Evolutionary conservation across 2,888 invertebrate genomes (phyloP).

Genomic region (Pristionchus exspectatus): DNA sequence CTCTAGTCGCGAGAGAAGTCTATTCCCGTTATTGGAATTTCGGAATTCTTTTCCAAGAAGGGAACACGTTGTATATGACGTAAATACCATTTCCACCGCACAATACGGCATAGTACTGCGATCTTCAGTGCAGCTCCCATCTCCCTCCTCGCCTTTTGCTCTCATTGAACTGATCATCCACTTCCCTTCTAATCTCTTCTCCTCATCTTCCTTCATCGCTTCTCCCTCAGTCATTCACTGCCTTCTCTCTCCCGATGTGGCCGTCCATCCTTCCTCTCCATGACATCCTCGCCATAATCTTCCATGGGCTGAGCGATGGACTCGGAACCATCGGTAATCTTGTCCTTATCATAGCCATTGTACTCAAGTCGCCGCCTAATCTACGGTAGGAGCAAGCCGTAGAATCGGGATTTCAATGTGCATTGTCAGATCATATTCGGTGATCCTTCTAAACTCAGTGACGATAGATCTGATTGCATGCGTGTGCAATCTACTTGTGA

Average conservation of each 20-base stretch:
- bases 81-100: not conserved
- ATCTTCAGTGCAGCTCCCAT: not conserved
- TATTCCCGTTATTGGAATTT: no score
- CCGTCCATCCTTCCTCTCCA: conserved; percentile 40
- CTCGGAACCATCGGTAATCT: not conserved
- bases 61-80: not conserved
- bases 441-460: conserved; percentile 33
- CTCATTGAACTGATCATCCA: conserved; percentile 12
- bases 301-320: not conserved
- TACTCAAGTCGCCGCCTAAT: conserved; percentile 9
- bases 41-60: no score
- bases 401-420: not conserved
- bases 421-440: conserved; percentile 22
- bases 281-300: conserved; percentile 21
- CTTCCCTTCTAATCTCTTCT: conserved; percentile 8
- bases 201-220: not conserved
- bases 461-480: conserved; percentile 36
- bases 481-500: not conserved
- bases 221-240: not conserved
- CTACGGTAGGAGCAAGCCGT: not conserved
- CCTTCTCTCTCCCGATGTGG: conserved; percentile 11
- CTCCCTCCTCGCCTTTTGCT: not conserved
- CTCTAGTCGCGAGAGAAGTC: no score
- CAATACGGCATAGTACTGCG: not conserved
- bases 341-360: not conserved